phyloP scores from a whole-genome alignment of 2,888 invertebrate genomes.

The Emmelina monodactyla region DNA sequence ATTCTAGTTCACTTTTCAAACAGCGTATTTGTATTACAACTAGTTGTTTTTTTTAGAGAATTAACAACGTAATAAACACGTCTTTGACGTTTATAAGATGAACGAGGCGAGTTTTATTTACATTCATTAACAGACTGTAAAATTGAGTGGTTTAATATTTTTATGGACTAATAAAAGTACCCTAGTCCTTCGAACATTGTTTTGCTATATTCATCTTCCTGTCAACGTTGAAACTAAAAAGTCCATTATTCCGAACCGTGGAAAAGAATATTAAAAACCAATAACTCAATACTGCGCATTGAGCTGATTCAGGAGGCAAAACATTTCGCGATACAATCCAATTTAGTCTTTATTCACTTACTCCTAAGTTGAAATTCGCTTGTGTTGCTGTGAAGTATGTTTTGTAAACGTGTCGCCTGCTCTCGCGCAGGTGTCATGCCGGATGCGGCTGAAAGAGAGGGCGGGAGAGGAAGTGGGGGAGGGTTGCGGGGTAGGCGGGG shows the following conservation, averaged over 20 bases:
- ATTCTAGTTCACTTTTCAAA: too few species aligned
- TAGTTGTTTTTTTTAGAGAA: too few species aligned
- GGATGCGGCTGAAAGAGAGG: constrained; percentile 48
- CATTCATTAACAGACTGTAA: too few species aligned
- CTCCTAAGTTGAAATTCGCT: background rate
- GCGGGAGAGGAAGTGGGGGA: constrained; percentile 15
- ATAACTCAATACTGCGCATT: constrained; percentile 35
- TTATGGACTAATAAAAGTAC: too few species aligned
- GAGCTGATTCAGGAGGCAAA: background rate
- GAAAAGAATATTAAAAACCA: constrained; percentile 50
- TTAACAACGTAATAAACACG: too few species aligned
- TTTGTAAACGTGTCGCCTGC: constrained; percentile 14
- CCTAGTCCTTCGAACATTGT: too few species aligned
- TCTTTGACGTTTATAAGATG: too few species aligned
- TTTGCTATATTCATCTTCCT: constrained; percentile 13
- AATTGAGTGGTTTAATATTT: too few species aligned
- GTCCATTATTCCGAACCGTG: constrained; percentile 39
- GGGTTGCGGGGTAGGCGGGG: constrained; percentile 18
- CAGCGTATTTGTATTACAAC: too few species aligned
- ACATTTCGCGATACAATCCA: constrained; percentile 3
- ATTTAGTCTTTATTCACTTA: constrained; percentile 1
- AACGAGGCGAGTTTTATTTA: too few species aligned
- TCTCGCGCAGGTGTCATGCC: constrained; percentile 57
- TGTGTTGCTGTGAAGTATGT: background rate
- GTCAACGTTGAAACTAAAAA: constrained; percentile 41